Evolutionary conservation across 2,888 invertebrate genomes (phyloP).

Genomic region (Cenopis cana): DNA sequence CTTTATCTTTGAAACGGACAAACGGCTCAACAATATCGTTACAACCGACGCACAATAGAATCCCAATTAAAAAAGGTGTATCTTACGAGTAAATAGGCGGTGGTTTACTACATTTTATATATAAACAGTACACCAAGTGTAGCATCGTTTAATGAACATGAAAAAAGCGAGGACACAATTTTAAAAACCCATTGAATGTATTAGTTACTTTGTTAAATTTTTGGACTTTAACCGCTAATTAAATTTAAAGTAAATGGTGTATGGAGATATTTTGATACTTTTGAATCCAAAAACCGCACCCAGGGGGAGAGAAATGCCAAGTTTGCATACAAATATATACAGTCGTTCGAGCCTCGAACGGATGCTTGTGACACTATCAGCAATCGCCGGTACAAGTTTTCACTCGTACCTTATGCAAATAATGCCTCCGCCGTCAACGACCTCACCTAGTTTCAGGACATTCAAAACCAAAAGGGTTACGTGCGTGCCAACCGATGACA

Average conservation of each 20-base stretch:
- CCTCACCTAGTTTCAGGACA: conserved; percentile 47
- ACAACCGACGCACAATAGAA: conserved; percentile 56
- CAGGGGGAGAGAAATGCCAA: background rate
- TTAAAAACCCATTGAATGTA: background rate
- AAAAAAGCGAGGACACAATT: background rate
- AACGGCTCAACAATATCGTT: conserved; percentile 71
- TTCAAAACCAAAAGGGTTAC: conserved; percentile 45
- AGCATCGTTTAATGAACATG: background rate
- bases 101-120: background rate
- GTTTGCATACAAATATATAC: background rate
- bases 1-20: conserved; percentile 70
- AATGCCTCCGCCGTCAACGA: conserved; percentile 43
- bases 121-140: background rate
- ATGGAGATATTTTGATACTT: background rate
- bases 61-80: background rate
- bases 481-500: conserved; percentile 43
- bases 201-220: background rate
- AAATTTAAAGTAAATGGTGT: background rate
- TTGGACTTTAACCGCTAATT: background rate
- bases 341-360: background rate
- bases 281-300: background rate
- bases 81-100: background rate
- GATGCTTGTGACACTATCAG: conserved; percentile 12
- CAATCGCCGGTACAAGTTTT: conserved; percentile 2
- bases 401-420: conserved; percentile 18